Base-by-base conservation (phyloP, 2,113 vertebrate species). In the Channa maculata region DNA sequence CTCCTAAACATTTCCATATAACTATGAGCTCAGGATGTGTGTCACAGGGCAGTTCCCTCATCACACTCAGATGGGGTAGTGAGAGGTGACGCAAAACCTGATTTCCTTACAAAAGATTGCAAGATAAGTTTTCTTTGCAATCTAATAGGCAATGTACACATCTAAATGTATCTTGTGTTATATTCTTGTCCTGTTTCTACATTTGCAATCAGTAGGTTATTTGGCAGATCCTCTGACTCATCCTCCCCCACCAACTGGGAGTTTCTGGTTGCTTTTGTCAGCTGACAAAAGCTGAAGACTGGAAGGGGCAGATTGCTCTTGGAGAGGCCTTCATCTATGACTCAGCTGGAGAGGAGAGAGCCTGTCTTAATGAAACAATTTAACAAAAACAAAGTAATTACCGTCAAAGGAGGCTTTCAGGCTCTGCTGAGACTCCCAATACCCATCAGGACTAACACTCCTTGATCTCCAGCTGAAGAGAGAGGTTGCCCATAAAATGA, bases 1-100 rank as follows among this genome's bases (percentile, higher is more conserved):
- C 45, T n/a, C 34, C 53, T 85, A 86, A 91, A 71, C 59, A 66
- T 66, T 85, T 45, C 76, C 87, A 86, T 65, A 86, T 86, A 24
- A 24, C 24, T 24, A 24, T 24, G 24, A 24, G 1, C 24, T 24
- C 24, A 24, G 24, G 24, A 24, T 24, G 24, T 24, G 1, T 24
- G 24, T 24, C 24, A 24, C 24, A 24, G 24, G 24, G 24, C 24
- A 24, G 24, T 24, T 24, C 1, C 24, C 24, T 24, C 24, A 24
- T 24, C 24, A 1, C 24, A 24, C 24, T 24, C 24, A 24, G 24
- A 24, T 24, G 24, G 24, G 24, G 24, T 24, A 24, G 24, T 24
- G 24, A 24, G 24, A 24, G 24, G 24, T 24, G 24, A 24, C 24
- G 24, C 24, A 24, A 1, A 24, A 24, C 24, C 0, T 4, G 6